Evolutionary conservation across 2,113 vertebrate species (phyloP), one percentile per base, ranked within the genome.

Genomic region (Tylochromis polylepis): DNA sequence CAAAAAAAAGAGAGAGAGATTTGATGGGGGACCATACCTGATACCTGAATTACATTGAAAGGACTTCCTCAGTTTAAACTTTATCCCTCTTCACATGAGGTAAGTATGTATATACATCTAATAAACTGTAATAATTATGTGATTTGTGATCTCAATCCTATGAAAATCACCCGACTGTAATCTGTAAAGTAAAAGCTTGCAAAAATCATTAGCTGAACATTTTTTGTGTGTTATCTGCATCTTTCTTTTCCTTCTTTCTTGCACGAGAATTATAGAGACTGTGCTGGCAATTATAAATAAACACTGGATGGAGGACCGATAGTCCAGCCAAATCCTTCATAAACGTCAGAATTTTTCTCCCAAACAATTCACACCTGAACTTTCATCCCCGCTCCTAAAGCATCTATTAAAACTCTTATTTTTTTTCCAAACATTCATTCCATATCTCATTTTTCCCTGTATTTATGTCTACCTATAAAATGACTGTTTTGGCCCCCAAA

Each of bases 391-490:
- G 1, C 11, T 11, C 5, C 7, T 49, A 49, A 75, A 75, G 5
- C 14, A 12, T 15, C 24, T 29, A 11, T 49, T 29, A 75, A 75
- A 49, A 27, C 22, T 16, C 3, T 6, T 20, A 15, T 6, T 59
- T 11, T 59, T 11, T n/a, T 0, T n/a, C 2, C 6, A 16, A 70
- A 72, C 14, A 0, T 43, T 75, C 4, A 11, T 0, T 75, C 24
- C 70, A 75, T 46, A 12, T 20, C 43, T 0, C 7, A 29, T 20
- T 75, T 27, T 75, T 31, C 16, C 67, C 16, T 51, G 29, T 77
- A 5, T 77, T 51, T 18, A 51, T 31, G 3, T 12, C 70, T 31
- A 29, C 27, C 27, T 77, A 12, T 51, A 77, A 49, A 77, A 51
- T 31, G 43, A 77, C 41, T 8, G 22, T 0, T 49, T 75, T 49